Base-by-base conservation (phyloP, 1,140 invertebrate genomes). In the Palaemon carinicauda region DNA sequence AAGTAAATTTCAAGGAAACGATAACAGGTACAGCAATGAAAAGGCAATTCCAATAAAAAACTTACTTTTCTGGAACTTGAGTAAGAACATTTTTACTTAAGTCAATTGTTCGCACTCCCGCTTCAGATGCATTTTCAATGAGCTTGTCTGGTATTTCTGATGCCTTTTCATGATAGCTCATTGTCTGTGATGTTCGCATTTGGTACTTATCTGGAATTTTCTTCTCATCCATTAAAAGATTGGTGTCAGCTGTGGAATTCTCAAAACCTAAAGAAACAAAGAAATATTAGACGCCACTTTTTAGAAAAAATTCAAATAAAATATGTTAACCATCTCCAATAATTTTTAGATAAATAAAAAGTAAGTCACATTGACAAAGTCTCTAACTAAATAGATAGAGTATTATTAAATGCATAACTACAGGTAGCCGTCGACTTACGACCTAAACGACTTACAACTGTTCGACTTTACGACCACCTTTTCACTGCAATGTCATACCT, bases 71-170 rank as follows among this genome's bases (percentile, higher is more conserved):
- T 10, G 96, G 96, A 83, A 97, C 89, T 10, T 92, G 90, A 9
- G 91, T 91, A 0, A 97, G 92, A 89, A 93, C 94, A 92, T 98
- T 97, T 92, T 95, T 96, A 80, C 95, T 96, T 54, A 97, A 91
- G 92, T 97, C 96, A 29, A 97, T 92, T 54, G 93, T 94, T 69
- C 93, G 94, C 1, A 97, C 95, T 89, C 94, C 94, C 19, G 95
- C 95, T 80, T 93, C 92, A 14, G 92, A 92, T 17, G 96, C 96
- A 75, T 95, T 91, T 60, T 94, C 91, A 90, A 96, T 95, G 1
- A 96, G 93, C 69, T 95, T 92, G 19, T 94, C 93, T 12, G 96
- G 95, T 29, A 97, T 92, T 33, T 92, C 89, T 0, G 91, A 91
- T 78, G 90, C 33, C 90, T 90, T 79, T 73, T 89, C 88, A 80